A percentile compares a stretch with the other conserved stretches of the same genome.
Evolutionary conservation across 35 echinoderm and acorn worm species (phyloP).

Genomic region (Ophiothrix spiculata): DNA sequence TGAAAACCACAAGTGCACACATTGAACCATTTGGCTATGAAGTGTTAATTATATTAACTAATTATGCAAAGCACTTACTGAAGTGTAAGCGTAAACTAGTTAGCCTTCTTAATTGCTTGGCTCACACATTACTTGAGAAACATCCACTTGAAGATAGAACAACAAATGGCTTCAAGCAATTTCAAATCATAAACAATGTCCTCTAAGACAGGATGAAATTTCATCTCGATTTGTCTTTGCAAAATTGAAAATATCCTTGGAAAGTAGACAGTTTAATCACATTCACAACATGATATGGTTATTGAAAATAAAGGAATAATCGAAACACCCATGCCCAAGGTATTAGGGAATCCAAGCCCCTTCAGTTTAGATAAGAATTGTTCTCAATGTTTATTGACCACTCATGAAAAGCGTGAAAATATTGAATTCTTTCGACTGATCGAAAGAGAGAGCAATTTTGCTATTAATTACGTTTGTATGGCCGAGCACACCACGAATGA

Average conservation of each 20-base stretch:
- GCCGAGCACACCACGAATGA: conserved; percentile 1
- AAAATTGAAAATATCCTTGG: not conserved
- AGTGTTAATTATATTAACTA: no score
- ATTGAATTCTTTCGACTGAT: conserved; percentile 1
- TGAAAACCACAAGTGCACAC: no score
- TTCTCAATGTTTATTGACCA: not conserved
- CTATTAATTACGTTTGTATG: conserved; percentile 13
- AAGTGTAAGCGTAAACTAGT: no score
- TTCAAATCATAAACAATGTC: no score
- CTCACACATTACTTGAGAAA: no score
- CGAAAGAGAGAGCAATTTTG: not conserved
- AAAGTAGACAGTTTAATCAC: not conserved
- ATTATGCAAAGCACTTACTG: no score
- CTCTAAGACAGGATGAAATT: not conserved
- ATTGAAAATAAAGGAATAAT: not conserved
- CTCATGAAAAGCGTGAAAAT: not conserved
- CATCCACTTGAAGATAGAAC: no score
- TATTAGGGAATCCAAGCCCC: no score
- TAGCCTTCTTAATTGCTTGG: no score
- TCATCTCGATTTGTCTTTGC: not conserved
- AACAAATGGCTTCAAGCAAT: no score
- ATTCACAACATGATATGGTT: not conserved
- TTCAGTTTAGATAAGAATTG: not conserved
- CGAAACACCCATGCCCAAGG: not conserved
- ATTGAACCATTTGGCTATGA: no score